Evolutionary conservation across 2,888 invertebrate genomes (phyloP), one percentile per base, ranked within the genome.

Genomic region (Falcaria lacertinaria): DNA sequence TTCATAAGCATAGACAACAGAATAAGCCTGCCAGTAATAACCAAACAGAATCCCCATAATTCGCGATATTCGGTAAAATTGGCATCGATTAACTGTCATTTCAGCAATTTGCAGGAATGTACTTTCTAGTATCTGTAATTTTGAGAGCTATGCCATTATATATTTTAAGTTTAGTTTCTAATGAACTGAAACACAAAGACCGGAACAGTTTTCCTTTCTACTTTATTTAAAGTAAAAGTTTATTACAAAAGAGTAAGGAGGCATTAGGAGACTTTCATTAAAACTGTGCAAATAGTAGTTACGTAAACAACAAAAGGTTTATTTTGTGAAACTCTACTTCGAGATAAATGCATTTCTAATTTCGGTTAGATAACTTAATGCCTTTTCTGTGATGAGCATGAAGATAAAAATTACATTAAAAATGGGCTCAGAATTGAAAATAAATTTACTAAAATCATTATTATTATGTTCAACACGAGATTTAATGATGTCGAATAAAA

Each of bases 41-140:
- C 19, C 28, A 28, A 11, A 28, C 3, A 28, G 11, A 2, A 3
- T 11, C 2, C 1, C 28, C 7, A 28, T 28, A 28, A 8, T 28
- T 11, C 28, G 28, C 11, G 28, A 28, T 11, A 28, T 28, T 5
- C 3, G 28, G 8, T 54, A 42, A 43, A 51, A 49, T 53, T 58
- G 60, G 62, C 57, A 60, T 64, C 55, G 57, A 55, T 68, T 65
- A 51, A 50, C 41, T 44, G 54, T 51, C 44, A 54, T 62, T 60
- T 55, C 44, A 50, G 34, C 42, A n/a, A n/a, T 52, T 60, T 61
- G 39, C 42, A 8, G 22, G 38, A 41, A 47, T 43, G 15, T 41
- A 51, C 60, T 59, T 60, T 60, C 37, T 37, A 37, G 22, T 37
- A 37, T 15, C 19, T 36, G 17, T 36, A 19, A 36, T 36, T 16